Percentiles rank a stretch among this genome's conserved stretches.
Conservation (phyloP, 2,888 invertebrate genomes). For the Macaria liturata region DNA sequence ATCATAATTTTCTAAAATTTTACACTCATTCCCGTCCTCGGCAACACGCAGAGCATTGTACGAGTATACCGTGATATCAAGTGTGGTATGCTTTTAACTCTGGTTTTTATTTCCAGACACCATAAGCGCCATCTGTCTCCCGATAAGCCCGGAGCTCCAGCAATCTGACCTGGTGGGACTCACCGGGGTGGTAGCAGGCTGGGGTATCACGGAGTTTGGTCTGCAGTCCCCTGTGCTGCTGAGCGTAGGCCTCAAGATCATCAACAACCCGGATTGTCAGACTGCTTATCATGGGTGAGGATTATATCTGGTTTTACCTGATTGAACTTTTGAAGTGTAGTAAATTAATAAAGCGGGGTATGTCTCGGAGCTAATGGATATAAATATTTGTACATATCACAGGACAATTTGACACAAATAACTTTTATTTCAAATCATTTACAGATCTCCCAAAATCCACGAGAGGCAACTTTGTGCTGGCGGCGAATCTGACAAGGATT, state of each 20-base stretch:
- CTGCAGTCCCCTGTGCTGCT: conserved; percentile 69
- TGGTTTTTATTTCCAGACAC: conserved; percentile 47
- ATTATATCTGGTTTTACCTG: background rate
- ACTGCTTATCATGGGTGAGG: conserved; percentile 53
- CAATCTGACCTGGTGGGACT: conserved; percentile 46
- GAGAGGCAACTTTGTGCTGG: conserved; percentile 82
- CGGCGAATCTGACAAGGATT: conserved; percentile 79
- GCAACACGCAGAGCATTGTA: no score
- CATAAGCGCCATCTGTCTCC: conserved; percentile 79
- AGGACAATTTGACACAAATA: no score
- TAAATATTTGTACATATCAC: no score
- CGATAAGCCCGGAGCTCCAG: conserved; percentile 56
- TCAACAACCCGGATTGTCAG: conserved; percentile 53
- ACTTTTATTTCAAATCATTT: conserved; percentile 12
- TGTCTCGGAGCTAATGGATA: no score
- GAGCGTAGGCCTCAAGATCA: conserved; percentile 62
- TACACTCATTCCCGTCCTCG: no score
- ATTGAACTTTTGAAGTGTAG: no score
- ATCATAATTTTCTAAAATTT: no score
- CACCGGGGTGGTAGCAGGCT: conserved; percentile 76
- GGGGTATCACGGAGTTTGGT: conserved; percentile 81
- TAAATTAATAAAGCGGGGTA: no score
- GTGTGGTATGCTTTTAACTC: no score
- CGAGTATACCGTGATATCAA: no score
- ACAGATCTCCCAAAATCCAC: conserved; percentile 53